Evolutionary conservation across 30 jellyfish, hydroid and myxozoan species (phyloP).

Genomic region (Cassiopea xamachana): DNA sequence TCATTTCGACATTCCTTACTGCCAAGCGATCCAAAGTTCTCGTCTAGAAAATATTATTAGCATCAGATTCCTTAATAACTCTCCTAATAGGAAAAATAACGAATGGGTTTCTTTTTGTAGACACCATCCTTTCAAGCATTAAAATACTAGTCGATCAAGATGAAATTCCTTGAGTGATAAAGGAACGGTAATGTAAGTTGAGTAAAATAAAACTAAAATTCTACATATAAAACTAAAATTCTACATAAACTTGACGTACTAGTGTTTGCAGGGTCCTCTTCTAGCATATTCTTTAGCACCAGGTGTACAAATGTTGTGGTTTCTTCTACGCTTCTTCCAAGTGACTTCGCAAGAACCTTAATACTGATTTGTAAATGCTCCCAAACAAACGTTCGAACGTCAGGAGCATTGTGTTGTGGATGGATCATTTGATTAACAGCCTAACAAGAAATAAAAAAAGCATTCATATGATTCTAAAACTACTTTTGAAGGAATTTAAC

Average conservation of each 20-base stretch:
- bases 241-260: background rate
- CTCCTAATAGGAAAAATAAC: background rate
- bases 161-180: too few relatives aligned
- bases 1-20: constrained; percentile 45
- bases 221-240: too few relatives aligned
- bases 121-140: too few relatives aligned
- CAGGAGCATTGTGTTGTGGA: constrained; percentile 5
- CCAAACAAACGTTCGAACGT: constrained; percentile 39
- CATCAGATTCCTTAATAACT: background rate
- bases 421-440: constrained; percentile 34
- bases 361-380: constrained; percentile 54
- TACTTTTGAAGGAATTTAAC: too few relatives aligned
- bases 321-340: constrained; percentile 66
- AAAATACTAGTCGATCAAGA: too few relatives aligned
- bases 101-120: background rate
- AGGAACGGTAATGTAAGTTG: too few relatives aligned
- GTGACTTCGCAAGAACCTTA: constrained; percentile 41
- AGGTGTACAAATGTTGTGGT: constrained; percentile 42
- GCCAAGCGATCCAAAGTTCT: constrained; percentile 23
- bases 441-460: background rate
- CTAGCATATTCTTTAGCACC: constrained; percentile 34
- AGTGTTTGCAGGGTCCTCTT: background rate
- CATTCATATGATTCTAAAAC: background rate
- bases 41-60: background rate
- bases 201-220: too few relatives aligned